Percentiles rank a stretch among this genome's conserved stretches.
These are phyloP conservation scores for Campopleginae sp. DNA, from an alignment of 2,888 invertebrate species.

Conservation along the genomic window DNA sequence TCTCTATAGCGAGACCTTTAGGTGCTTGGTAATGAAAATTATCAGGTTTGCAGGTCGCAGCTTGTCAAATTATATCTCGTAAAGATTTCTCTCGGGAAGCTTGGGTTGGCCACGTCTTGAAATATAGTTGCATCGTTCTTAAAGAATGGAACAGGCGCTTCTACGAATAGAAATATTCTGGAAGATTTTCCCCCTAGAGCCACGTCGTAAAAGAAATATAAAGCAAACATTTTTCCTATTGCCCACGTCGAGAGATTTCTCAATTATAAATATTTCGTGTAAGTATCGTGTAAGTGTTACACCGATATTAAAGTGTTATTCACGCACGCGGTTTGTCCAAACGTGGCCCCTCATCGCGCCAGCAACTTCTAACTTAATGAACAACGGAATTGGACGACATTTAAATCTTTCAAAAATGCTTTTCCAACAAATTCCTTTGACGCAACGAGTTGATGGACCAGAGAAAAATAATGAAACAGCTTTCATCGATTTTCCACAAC, in stretches of 20 bases:
- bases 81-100: too few species aligned
- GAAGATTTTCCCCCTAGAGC: too few species aligned
- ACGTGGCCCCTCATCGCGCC: neutral
- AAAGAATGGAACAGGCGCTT: too few species aligned
- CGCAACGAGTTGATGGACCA: neutral
- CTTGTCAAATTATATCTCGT: too few species aligned
- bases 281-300: conserved; percentile 15
- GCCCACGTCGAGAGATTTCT: conserved; percentile 35
- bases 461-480: neutral
- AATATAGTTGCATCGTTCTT: too few species aligned
- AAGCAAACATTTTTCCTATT: too few species aligned
- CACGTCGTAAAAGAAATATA: too few species aligned
- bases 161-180: too few species aligned
- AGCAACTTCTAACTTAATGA: conserved; percentile 15
- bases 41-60: too few species aligned
- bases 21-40: too few species aligned
- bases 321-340: neutral
- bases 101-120: too few species aligned
- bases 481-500: neutral
- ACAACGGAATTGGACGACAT: conserved; percentile 27
- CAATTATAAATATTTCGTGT: conserved; percentile 41
- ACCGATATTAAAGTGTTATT: conserved; percentile 23
- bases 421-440: neutral
- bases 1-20: too few species aligned
- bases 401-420: neutral